Percentiles rank a stretch among this genome's conserved stretches.
These are phyloP conservation scores for Aythya baeri DNA, from an alignment of 2,113 vertebrate genomes.

Conservation along the genomic window DNA sequence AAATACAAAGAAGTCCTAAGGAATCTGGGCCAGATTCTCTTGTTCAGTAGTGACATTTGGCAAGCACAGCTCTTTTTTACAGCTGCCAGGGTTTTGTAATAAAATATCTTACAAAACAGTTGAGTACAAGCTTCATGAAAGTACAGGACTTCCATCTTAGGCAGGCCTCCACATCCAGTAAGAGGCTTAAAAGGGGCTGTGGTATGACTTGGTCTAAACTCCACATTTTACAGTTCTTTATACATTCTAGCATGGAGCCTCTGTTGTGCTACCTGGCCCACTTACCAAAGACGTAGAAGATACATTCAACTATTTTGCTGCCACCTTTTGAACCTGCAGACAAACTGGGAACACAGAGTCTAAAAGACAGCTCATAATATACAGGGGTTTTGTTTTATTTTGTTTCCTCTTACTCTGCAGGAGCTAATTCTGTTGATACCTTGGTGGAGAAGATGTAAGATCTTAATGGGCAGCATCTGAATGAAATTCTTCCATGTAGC, in stretches of 20 bases:
- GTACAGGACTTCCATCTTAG: rapidly evolving
- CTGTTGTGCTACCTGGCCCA: background rate
- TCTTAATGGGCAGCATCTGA: background rate
- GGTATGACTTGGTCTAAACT: background rate
- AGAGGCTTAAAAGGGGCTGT: background rate
- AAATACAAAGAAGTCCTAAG: background rate
- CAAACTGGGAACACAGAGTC: background rate
- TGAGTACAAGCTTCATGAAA: background rate
- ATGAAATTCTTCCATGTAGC: background rate
- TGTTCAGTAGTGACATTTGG: background rate
- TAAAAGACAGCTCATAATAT: background rate
- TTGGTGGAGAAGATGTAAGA: background rate
- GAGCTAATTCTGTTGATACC: background rate
- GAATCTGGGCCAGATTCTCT: background rate
- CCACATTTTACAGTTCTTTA: background rate
- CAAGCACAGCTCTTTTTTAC: background rate
- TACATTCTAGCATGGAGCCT: rapidly evolving
- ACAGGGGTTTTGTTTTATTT: background rate
- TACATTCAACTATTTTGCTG: background rate
- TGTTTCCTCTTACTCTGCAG: background rate
- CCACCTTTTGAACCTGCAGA: background rate
- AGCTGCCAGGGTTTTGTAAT: background rate
- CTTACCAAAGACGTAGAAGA: background rate
- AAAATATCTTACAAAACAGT: background rate
- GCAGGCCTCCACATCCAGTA: background rate